Evolutionary conservation across 2,113 vertebrate species (phyloP).

Genomic region (Turnix velox): DNA sequence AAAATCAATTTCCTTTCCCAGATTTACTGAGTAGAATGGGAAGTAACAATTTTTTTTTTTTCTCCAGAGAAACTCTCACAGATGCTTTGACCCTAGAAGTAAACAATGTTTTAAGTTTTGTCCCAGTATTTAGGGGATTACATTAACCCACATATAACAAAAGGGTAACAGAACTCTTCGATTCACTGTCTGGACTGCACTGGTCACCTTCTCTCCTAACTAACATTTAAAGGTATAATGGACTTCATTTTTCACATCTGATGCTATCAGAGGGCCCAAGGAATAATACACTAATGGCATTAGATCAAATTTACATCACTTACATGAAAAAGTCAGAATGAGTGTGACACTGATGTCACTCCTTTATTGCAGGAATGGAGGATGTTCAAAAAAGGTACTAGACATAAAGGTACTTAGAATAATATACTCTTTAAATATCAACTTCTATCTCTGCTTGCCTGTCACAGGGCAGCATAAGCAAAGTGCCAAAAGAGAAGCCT

Average conservation of each 20-base stretch:
- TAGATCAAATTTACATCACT: not conserved
- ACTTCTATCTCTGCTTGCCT: not conserved
- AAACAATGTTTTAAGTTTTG: not conserved
- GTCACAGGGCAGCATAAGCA: not conserved
- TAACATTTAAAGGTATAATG: accelerated
- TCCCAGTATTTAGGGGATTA: not conserved
- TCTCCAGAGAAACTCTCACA: not conserved
- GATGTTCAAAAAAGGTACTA: not conserved
- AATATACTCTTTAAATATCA: not conserved
- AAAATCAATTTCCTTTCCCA: conserved; percentile 11
- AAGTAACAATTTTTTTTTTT: not conserved
- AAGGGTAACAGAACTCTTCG: not conserved
- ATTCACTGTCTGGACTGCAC: not conserved
- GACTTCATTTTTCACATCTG: not conserved
- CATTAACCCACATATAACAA: not conserved
- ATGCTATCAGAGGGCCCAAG: not conserved
- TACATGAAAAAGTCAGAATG: not conserved
- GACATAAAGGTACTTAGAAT: not conserved
- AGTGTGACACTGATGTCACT: not conserved
- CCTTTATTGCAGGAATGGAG: not conserved
- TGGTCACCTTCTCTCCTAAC: not conserved
- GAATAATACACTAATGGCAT: not conserved
- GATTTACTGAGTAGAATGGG: not conserved
- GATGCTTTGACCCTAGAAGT: not conserved
- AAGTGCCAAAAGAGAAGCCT: not conserved